Evolutionary conservation across 2,113 vertebrate genomes (phyloP).

Genomic region (crab-eating macaque (Macaca fascicularis)): DNA sequence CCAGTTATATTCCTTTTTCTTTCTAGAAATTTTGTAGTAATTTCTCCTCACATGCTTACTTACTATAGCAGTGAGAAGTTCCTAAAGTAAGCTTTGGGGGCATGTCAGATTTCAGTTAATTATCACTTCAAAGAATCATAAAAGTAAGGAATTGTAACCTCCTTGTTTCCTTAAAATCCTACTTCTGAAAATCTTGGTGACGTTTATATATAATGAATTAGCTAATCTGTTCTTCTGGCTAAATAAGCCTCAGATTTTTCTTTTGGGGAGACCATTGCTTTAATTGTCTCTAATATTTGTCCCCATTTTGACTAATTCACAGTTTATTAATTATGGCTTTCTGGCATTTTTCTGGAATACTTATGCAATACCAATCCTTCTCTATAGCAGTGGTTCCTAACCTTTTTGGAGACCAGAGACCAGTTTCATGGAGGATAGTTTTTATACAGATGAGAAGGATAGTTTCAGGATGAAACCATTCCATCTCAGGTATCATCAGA

Average conservation of each 20-base stretch:
- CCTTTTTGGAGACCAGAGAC: too few relatives aligned
- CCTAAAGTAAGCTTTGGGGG: not conserved
- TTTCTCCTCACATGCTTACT: not conserved
- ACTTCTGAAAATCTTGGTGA: not conserved
- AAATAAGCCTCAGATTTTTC: not conserved
- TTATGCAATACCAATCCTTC: not conserved
- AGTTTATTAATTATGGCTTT: not conserved
- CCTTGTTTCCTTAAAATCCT: not conserved
- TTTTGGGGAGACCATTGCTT: not conserved
- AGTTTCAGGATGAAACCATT: too few relatives aligned
- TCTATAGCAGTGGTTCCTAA: not conserved
- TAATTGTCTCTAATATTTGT: not conserved
- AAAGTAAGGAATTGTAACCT: not conserved
- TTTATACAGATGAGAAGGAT: too few relatives aligned
- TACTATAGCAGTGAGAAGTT: not conserved
- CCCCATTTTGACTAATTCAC: not conserved
- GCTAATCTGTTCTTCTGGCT: not conserved
- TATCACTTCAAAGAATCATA: not conserved
- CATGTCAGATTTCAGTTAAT: not conserved
- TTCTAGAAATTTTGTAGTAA: not conserved
- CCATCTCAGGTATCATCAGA: too few relatives aligned
- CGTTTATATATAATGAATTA: not conserved
- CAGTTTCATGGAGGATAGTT: too few relatives aligned
- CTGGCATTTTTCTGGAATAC: not conserved
- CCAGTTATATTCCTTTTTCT: not conserved